phyloP scores from a whole-genome alignment of 2,797 vertebrate genomes.

The Parauchenoglanis punctatus region DNA sequence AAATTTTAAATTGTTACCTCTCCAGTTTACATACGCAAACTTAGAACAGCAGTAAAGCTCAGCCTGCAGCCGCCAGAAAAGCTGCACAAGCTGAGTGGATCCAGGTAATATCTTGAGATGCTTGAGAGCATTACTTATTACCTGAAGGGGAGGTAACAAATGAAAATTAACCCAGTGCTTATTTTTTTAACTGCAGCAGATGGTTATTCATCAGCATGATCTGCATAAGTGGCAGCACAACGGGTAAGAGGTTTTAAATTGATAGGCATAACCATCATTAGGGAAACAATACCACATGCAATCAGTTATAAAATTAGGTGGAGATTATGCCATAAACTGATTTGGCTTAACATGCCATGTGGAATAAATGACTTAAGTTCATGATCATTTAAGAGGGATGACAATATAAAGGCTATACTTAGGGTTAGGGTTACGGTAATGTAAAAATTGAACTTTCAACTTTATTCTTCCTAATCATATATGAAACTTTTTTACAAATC shows the following conservation, averaged over 20 bases:
- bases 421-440: not conserved
- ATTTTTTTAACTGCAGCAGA: constrained; percentile 70
- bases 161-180: constrained; percentile 77
- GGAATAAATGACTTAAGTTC: constrained; percentile 50
- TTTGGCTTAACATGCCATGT: constrained; percentile 63
- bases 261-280: constrained; percentile 78
- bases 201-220: constrained; percentile 76
- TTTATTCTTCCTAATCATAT: not conserved
- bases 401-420: not conserved
- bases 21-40: not conserved
- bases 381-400: not conserved
- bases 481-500: not conserved
- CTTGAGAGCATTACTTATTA: constrained; percentile 75
- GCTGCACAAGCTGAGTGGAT: constrained; percentile 65
- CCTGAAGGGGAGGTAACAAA: constrained; percentile 69
- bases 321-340: constrained; percentile 61
- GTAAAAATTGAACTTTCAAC: not conserved
- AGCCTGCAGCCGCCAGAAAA: constrained; percentile 48
- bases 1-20: constrained; percentile 16
- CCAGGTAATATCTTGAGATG: constrained; percentile 75
- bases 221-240: constrained; percentile 71
- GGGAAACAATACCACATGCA: constrained; percentile 69
- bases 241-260: constrained; percentile 77
- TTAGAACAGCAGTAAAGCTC: constrained; percentile 16
- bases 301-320: constrained; percentile 77